These are phyloP conservation scores for Butastur rufipennis DNA, from an alignment of 2,113 vertebrate genomes.

Conservation along the genomic window DNA sequence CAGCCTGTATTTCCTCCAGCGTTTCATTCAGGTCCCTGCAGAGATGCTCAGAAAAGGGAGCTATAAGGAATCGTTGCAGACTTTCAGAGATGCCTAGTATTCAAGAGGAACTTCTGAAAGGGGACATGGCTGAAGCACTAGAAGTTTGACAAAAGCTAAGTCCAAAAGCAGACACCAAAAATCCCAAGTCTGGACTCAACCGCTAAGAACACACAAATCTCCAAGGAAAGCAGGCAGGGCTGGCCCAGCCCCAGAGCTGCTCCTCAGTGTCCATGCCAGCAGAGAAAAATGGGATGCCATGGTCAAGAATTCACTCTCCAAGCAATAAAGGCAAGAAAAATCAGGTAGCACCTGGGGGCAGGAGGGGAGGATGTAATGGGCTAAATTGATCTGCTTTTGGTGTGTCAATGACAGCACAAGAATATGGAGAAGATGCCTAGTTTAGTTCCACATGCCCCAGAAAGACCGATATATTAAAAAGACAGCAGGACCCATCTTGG, in stretches of 20 bases:
- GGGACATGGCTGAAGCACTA: background rate
- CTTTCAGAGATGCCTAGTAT: background rate
- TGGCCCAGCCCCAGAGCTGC: background rate
- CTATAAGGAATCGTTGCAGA: background rate
- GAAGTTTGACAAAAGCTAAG: background rate
- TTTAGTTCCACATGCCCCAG: background rate
- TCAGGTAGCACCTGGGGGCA: background rate
- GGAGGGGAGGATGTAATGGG: background rate
- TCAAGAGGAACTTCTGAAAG: background rate
- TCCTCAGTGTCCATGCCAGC: background rate
- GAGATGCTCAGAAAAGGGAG: background rate
- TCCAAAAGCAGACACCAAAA: background rate
- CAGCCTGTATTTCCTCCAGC: background rate
- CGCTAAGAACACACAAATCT: background rate
- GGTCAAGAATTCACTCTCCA: background rate
- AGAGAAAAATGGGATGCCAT: background rate
- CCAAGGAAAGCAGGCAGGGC: background rate
- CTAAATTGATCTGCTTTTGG: background rate
- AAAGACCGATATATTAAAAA: background rate
- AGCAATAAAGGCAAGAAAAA: background rate
- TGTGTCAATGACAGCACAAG: background rate
- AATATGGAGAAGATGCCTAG: background rate
- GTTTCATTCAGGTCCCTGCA: background rate
- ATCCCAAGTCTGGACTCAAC: background rate
- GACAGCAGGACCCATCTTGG: background rate